Conservation (phyloP, 1,140 invertebrate genomes). For the Doryteuthis pealeii region DNA sequence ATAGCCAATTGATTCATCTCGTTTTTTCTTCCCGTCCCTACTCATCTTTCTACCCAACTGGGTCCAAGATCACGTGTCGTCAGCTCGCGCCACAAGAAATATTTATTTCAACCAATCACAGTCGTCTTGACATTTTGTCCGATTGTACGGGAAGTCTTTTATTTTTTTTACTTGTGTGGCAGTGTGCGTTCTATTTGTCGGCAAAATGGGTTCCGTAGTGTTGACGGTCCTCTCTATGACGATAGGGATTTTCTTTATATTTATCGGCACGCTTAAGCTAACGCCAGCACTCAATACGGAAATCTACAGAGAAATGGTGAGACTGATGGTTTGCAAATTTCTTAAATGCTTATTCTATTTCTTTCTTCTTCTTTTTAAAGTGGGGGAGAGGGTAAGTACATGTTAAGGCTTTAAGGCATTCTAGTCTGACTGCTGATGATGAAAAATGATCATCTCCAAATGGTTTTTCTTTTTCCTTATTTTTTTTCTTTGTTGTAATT, state of each 20-base stretch:
- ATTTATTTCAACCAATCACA: no score
- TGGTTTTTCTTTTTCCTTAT: no score
- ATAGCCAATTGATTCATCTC: no score
- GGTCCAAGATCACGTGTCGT: no score
- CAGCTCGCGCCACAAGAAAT: no score
- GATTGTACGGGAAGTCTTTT: no score
- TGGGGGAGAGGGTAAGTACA: neutral
- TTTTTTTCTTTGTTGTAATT: no score
- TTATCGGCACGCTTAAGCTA: constrained; percentile 89
- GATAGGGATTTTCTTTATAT: constrained; percentile 92
- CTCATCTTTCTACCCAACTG: no score
- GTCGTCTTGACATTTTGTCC: no score
- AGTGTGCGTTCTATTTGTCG: neutral
- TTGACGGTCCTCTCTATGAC: constrained; percentile 87
- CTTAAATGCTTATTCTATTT: neutral
- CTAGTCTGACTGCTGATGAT: neutral
- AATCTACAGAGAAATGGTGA: constrained; percentile 94
- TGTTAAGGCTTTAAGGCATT: neutral
- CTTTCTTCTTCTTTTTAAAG: neutral
- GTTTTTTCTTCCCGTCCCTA: no score
- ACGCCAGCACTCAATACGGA: constrained; percentile 90
- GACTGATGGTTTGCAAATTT: constrained; percentile 49
- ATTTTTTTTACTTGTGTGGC: no score
- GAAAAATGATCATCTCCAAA: no score
- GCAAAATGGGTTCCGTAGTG: constrained; percentile 63